Percentiles rank a stretch among this genome's conserved stretches.
These are phyloP conservation scores for Tuta absoluta DNA, from an alignment of 2,888 invertebrate species.

Conservation along the genomic window DNA sequence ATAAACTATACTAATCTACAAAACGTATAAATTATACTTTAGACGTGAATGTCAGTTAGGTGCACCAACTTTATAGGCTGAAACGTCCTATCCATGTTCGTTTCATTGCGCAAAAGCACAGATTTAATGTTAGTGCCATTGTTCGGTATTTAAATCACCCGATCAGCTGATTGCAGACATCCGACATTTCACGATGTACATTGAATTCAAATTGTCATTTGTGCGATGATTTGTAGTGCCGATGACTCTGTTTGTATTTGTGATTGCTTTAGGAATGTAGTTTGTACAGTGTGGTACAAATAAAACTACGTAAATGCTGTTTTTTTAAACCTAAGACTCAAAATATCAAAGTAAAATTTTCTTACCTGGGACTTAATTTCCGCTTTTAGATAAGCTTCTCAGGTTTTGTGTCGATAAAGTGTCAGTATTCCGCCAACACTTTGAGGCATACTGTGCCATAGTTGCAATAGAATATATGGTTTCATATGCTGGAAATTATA, in stretches of 20 bases:
- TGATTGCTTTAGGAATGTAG: neutral
- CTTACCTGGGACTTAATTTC: too few species aligned
- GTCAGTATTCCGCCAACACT: too few species aligned
- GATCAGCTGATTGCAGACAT: conserved; percentile 71
- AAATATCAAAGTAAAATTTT: too few species aligned
- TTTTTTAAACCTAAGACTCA: too few species aligned
- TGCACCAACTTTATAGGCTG: conserved; percentile 50
- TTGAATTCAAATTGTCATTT: conserved; percentile 32
- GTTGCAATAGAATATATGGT: too few species aligned
- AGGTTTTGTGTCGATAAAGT: too few species aligned
- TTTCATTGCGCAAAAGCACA: conserved; percentile 45
- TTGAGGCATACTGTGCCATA: too few species aligned
- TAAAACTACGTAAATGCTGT: too few species aligned
- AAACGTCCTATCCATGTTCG: conserved; percentile 38
- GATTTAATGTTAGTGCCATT: conserved; percentile 60
- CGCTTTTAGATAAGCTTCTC: too few species aligned
- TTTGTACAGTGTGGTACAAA: neutral
- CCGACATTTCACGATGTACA: conserved; percentile 76
- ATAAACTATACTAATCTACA: too few species aligned
- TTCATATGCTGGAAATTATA: too few species aligned
- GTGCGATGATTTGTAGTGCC: conserved; percentile 18
- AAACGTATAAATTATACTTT: conserved; percentile 6
- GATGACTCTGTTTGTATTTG: neutral
- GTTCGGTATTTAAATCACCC: conserved; percentile 74
- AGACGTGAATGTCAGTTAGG: conserved; percentile 64